Evolutionary conservation across 2,797 vertebrate species (phyloP), one percentile per base, ranked within the genome.

Genomic region (Sebastes itinus): DNA sequence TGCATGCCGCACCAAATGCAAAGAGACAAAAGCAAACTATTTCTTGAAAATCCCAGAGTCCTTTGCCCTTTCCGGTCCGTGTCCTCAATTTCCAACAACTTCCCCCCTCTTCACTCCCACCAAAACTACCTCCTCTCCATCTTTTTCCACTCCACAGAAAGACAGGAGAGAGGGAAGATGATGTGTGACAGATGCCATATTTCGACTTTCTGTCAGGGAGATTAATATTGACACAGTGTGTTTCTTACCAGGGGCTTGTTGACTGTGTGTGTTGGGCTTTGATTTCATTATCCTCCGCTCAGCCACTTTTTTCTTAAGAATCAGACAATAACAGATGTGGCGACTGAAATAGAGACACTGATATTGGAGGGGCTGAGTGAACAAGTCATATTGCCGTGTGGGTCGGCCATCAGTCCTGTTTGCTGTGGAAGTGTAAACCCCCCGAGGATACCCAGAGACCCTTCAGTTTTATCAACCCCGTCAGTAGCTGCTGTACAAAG

Each of bases 261-360:
- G 93, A 93, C 90, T 94, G 93, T 95, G 94, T 95, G 94, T 93
- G 94, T 95, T 95, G 94, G 94, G 90, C 94, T 94, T 96, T 96
- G 94, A 95, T 96, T 96, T 95, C 94, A 96, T 96, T 95, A 96
- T 94, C 93, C 90, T 92, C 90, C 76, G 92, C 93, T 93, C 94
- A 92, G 92, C 90, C 93, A 93, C 93, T 95, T 95, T 91, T 96
- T 96, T 95, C 94, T 95, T 93, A 96, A 95, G 95, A 96, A 96
- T 96, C 95, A 96, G 95, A 96, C 95, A 95, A 95, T 96, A 96
- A 96, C 94, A 96, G 95, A 96, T 96, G 95, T 95, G 92, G 88
- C 77, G 92, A 94, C 92, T 92, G 91, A 94, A 95, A 95, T 94
- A 90, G 95, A 95, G 92, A 92, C 90, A 91, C 86, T 86, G 75